phyloP scores from a whole-genome alignment of 2,113 vertebrate genomes.

The Paedocypris sp. region DNA sequence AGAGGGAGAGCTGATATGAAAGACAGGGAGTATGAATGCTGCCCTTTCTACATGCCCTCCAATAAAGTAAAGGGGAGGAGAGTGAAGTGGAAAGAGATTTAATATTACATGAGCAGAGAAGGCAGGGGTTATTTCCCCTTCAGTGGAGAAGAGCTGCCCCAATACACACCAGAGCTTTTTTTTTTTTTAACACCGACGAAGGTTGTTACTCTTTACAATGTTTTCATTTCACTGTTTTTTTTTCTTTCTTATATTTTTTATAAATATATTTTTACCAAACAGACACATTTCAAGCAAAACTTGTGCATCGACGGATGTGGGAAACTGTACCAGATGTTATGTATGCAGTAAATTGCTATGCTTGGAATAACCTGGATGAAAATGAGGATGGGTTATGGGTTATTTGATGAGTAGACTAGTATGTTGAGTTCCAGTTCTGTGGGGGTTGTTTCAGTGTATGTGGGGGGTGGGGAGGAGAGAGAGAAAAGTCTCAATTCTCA shows the following conservation, averaged over 20 bases:
- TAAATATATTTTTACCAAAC: too few species aligned
- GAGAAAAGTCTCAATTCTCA: too few species aligned
- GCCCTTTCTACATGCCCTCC: conserved; percentile 6
- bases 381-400: too few species aligned
- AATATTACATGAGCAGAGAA: conserved; percentile 81
- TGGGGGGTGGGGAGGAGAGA: too few species aligned
- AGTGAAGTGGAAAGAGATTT: conserved; percentile 47
- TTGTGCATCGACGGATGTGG: too few species aligned
- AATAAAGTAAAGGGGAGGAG: conserved; percentile 3
- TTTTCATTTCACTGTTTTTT: background rate
- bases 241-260: background rate
- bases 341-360: too few species aligned
- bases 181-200: conserved; percentile 23
- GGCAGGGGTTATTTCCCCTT: conserved; percentile 61
- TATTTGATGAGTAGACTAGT: too few species aligned
- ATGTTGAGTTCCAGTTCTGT: too few species aligned
- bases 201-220: conserved; percentile 25
- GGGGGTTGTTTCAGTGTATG: too few species aligned
- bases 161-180: conserved; percentile 20
- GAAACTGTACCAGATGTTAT: too few species aligned
- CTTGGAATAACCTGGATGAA: too few species aligned
- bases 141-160: conserved; percentile 41
- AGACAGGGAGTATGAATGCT: background rate
- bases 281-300: too few species aligned
- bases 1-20: conserved; percentile 1